Conservation (phyloP, 2,113 vertebrate species). For the Oceanites oceanicus region DNA sequence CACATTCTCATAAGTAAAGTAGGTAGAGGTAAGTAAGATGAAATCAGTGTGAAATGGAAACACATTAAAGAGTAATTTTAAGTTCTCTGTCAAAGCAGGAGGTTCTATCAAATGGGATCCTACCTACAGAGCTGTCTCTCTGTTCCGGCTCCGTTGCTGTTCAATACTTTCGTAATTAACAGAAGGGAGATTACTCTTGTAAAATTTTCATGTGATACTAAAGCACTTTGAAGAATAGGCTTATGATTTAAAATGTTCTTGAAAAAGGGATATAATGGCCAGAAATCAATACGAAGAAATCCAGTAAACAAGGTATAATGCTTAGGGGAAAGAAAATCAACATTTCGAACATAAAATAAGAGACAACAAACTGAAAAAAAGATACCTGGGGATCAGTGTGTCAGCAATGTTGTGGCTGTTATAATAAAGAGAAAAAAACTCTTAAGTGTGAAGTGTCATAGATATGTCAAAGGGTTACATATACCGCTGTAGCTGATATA, state of each 20-base stretch:
- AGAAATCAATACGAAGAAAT: not conserved
- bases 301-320: not conserved
- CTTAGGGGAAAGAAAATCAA: not conserved
- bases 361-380: not conserved
- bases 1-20: not conserved
- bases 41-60: not conserved
- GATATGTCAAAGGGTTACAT: not conserved
- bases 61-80: not conserved
- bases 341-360: not conserved
- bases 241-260: not conserved
- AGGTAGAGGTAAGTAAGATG: not conserved
- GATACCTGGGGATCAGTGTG: not conserved
- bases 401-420: not conserved
- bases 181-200: not conserved
- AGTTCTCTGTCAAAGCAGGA: not conserved
- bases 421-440: not conserved
- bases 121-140: not conserved
- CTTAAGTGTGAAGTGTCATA: not conserved
- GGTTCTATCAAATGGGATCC: not conserved
- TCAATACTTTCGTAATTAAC: not conserved
- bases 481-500: not conserved
- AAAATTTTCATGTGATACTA: not conserved
- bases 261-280: not conserved
- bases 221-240: not conserved
- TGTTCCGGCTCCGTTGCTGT: not conserved